A percentile compares a stretch with the other conserved stretches of the same genome.
phyloP scores from a whole-genome alignment of 1,140 invertebrate genomes.

The Eupristina koningsbergeri region DNA sequence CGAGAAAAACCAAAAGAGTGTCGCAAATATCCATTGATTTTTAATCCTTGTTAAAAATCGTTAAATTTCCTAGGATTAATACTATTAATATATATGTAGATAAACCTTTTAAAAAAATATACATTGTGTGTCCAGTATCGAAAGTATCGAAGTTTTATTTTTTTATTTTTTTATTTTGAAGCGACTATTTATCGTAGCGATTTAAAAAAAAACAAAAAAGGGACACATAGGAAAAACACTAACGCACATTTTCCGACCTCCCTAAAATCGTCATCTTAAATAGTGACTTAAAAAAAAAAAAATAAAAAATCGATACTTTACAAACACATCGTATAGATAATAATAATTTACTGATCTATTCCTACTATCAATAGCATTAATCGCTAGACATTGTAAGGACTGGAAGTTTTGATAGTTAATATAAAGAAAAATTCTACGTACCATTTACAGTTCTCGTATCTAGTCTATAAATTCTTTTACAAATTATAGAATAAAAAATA shows the following conservation, averaged over 20 bases:
- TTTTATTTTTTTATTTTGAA: no score
- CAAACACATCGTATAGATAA: no score
- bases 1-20: constrained; percentile 16
- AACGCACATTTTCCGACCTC: no score
- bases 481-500: neutral
- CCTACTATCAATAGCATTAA: constrained; percentile 16
- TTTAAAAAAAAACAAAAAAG: no score
- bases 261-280: no score
- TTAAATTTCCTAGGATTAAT: constrained; percentile 22
- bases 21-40: neutral
- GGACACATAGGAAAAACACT: no score
- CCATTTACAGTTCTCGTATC: neutral
- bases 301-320: no score
- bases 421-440: constrained; percentile 1
- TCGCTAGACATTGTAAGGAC: constrained; percentile 23
- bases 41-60: constrained; percentile 20
- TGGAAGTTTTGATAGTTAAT: neutral
- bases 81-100: neutral
- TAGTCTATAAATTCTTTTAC: neutral
- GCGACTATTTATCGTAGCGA: no score
- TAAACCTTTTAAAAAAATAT: no score
- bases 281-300: constrained; percentile 2
- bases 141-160: no score
- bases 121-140: no score
- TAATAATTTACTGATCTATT: constrained; percentile 29